These are phyloP conservation scores for Carapus acus DNA, from an alignment of 2,797 vertebrate genomes.

Conservation along the genomic window DNA sequence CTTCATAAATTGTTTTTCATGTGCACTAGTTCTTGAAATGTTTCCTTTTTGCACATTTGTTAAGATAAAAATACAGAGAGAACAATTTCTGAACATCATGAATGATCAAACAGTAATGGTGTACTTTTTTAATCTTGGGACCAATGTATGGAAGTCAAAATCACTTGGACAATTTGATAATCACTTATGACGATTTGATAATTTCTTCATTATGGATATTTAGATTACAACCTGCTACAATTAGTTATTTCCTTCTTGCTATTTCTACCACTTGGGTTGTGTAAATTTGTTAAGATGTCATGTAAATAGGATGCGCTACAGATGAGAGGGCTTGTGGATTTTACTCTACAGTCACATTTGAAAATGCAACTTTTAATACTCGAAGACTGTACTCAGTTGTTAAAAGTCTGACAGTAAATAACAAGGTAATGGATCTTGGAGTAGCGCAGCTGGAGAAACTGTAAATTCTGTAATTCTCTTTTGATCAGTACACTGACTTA, in stretches of 20 bases:
- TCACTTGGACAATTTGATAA: conserved; percentile 26
- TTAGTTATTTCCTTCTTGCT: no score
- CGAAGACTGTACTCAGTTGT: no score
- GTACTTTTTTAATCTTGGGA: conserved; percentile 7
- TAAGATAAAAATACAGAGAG: conserved; percentile 56
- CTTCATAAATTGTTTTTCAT: conserved; percentile 63
- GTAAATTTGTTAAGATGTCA: no score
- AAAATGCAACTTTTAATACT: not conserved
- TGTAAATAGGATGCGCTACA: not conserved
- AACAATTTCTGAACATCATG: conserved; percentile 46
- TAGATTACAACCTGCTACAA: not conserved
- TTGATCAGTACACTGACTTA: not conserved
- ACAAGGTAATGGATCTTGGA: no score
- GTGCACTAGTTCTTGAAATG: conserved; percentile 63
- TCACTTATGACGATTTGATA: not conserved
- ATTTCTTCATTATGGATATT: no score
- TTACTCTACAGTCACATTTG: conserved; percentile 12
- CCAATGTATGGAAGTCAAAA: conserved; percentile 36
- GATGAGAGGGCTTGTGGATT: conserved; percentile 2
- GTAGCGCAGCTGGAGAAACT: no score
- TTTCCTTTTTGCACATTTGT: conserved; percentile 59
- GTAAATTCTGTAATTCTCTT: no score
- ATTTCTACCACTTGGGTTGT: no score
- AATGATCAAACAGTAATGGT: conserved; percentile 60
- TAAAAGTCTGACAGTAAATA: no score